Percentiles rank a stretch among this genome's conserved stretches.
phyloP scores from a whole-genome alignment of 2,888 invertebrate species.

The Eretmocerus hayati region DNA sequence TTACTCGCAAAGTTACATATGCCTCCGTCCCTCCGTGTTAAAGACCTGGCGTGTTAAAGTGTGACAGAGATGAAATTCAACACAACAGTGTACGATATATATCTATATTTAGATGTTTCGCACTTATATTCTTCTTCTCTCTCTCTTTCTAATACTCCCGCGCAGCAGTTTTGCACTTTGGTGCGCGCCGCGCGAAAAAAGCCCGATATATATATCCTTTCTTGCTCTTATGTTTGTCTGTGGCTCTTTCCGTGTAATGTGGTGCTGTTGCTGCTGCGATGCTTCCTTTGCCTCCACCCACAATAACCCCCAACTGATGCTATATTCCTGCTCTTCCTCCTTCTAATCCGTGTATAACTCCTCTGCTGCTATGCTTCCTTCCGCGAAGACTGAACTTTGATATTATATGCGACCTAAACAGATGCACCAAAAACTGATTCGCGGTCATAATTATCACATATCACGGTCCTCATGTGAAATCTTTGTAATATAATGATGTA shows the following conservation, averaged over 20 bases:
- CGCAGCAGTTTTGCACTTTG: neutral
- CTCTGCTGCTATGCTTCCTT: neutral
- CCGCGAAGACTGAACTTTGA: no score
- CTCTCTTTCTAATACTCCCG: neutral
- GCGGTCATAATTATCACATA: no score
- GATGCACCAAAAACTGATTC: no score
- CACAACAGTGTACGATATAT: no score
- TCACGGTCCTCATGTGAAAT: no score
- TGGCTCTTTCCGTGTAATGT: neutral
- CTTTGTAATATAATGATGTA: no score
- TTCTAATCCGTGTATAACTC: neutral
- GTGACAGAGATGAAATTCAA: no score
- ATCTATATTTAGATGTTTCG: no score
- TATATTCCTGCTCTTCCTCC: neutral
- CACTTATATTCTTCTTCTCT: constrained; percentile 1
- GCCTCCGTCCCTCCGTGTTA: no score
- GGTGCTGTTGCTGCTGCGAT: neutral
- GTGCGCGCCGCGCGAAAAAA: constrained; percentile 16
- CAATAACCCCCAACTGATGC: neutral
- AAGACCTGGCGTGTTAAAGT: no score
- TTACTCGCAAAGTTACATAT: no score
- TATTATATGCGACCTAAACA: no score
- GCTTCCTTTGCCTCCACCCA: neutral
- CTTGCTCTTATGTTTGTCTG: neutral
- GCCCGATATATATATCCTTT: constrained; percentile 12